Conservation (phyloP, 2,797 vertebrate species). For the Smutsia gigantea region DNA sequence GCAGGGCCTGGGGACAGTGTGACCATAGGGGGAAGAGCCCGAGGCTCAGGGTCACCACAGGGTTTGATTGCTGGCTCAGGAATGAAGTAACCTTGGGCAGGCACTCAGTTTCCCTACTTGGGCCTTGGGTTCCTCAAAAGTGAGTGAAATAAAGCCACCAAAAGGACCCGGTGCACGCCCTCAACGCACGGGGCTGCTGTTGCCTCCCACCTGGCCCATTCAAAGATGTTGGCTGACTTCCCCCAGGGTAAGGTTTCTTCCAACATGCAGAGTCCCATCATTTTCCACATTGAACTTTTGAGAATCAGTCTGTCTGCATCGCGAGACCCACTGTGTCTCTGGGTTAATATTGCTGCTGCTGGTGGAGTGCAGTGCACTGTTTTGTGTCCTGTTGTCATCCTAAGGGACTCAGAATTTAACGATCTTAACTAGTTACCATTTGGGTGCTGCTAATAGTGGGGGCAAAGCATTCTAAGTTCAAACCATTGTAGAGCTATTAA, state of each 20-base stretch:
- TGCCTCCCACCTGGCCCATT: not conserved
- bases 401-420: not conserved
- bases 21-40: not conserved
- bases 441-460: not conserved
- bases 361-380: accelerated
- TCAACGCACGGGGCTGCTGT: accelerated
- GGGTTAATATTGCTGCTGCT: not conserved
- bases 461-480: not conserved
- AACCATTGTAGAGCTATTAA: not conserved
- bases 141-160: not conserved
- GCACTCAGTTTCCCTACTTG: not conserved
- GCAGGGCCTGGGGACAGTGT: not conserved
- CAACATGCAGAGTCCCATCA: not conserved
- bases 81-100: not conserved
- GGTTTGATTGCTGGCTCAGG: not conserved
- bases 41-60: not conserved
- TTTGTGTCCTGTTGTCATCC: not conserved
- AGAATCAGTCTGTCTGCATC: not conserved
- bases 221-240: not conserved
- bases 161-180: accelerated
- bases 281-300: not conserved
- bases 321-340: not conserved
- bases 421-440: not conserved
- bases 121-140: not conserved
- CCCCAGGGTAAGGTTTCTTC: not conserved